Conservation (phyloP, 2,797 vertebrate species). For the Crocidura indochinensis region DNA sequence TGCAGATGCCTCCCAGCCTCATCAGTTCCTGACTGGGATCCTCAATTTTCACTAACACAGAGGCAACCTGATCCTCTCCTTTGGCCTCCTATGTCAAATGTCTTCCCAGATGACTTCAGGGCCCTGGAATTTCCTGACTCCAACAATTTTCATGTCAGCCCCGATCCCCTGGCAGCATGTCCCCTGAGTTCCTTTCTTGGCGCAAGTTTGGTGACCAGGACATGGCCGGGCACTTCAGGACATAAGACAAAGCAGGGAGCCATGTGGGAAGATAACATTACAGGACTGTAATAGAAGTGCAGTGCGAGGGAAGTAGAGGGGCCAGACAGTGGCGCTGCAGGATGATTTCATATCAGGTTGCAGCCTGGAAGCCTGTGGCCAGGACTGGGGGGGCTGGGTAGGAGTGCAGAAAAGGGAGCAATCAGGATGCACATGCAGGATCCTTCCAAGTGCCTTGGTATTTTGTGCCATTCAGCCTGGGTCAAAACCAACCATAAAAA, state of each 20-base stretch:
- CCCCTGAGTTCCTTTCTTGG: conserved; percentile 73
- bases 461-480: not conserved
- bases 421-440: not conserved
- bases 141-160: conserved; percentile 72
- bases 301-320: conserved; percentile 8
- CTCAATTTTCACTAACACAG: conserved; percentile 25
- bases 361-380: conserved; percentile 39
- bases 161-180: conserved; percentile 77
- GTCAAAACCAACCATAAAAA: conserved; percentile 50
- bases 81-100: conserved; percentile 78
- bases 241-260: conserved; percentile 74
- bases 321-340: not conserved
- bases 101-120: conserved; percentile 79
- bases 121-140: conserved; percentile 84
- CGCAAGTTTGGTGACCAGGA: conserved; percentile 67
- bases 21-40: conserved; percentile 11
- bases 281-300: conserved; percentile 53
- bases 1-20: conserved; percentile 43
- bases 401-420: not conserved
- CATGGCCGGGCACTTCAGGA: conserved; percentile 78
- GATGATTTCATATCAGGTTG: conserved; percentile 56
- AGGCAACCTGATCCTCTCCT: conserved; percentile 77
- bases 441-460: conserved; percentile 27
- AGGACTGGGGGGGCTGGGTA: not conserved
- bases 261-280: conserved; percentile 57